Percentiles rank a stretch among this genome's conserved stretches.
These are phyloP conservation scores for Anaspis maculata DNA, from an alignment of 2,888 invertebrate genomes.

Conservation along the genomic window DNA sequence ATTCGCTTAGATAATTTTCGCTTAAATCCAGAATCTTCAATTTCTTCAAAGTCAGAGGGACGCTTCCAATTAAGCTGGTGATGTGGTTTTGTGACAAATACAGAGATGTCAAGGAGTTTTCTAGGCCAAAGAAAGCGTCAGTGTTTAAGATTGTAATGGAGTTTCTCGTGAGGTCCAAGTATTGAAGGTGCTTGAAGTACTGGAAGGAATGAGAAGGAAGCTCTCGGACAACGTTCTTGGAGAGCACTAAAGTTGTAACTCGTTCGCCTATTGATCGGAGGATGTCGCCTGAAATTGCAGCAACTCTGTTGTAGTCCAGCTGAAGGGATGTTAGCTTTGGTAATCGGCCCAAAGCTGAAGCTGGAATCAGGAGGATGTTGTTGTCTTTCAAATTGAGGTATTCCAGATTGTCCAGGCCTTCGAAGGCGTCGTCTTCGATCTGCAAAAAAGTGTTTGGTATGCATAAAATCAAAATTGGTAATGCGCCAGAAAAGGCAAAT, in stretches of 20 bases:
- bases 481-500: conserved; percentile 2
- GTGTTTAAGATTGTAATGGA: conserved; percentile 61
- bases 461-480: background rate
- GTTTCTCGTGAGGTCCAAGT: conserved; percentile 73
- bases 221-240: conserved; percentile 80
- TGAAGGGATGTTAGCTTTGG: conserved; percentile 65
- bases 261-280: conserved; percentile 63
- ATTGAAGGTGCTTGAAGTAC: conserved; percentile 62
- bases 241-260: conserved; percentile 61
- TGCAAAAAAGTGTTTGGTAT: conserved; percentile 35
- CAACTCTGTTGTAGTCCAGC: conserved; percentile 79
- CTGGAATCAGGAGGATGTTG: conserved; percentile 78
- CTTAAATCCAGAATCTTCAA: conserved; percentile 68
- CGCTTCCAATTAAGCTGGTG: conserved; percentile 55
- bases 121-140: conserved; percentile 69
- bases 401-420: conserved; percentile 69
- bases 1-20: conserved; percentile 66
- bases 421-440: conserved; percentile 84
- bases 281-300: conserved; percentile 73
- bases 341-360: conserved; percentile 71
- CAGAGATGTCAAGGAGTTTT: conserved; percentile 61
- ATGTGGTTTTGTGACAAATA: conserved; percentile 69
- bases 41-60: conserved; percentile 51
- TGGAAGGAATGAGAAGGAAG: conserved; percentile 73
- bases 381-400: conserved; percentile 77